Conservation (phyloP, 2,113 vertebrate genomes). For the Tragelaphus strepsiceros region DNA sequence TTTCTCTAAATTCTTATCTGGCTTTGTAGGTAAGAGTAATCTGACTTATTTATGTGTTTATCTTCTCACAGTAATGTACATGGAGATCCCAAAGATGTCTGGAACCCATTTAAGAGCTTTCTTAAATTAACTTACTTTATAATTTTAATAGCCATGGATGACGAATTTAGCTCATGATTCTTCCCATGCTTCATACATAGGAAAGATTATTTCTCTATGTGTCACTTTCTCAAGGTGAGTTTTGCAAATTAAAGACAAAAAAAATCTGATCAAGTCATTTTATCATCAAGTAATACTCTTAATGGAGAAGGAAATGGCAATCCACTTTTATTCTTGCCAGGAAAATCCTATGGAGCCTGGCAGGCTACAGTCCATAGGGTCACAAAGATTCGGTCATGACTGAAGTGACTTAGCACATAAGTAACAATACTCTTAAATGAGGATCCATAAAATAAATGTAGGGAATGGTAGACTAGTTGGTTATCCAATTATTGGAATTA, state of each 20-base stretch:
- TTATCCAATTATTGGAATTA: neutral
- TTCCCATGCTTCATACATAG: neutral
- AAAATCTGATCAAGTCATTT: neutral
- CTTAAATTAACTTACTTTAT: neutral
- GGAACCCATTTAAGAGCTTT: neutral
- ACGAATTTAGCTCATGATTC: neutral
- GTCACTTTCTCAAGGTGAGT: neutral
- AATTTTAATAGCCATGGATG: neutral
- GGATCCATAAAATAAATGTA: neutral
- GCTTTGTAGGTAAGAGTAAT: neutral
- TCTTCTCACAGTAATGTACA: neutral
- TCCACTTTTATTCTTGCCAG: neutral
- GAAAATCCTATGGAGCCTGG: neutral
- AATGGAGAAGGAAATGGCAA: neutral
- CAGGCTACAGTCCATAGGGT: neutral
- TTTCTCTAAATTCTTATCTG: slow-evolving; percentile 13
- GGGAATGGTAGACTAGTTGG: neutral
- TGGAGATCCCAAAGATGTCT: neutral
- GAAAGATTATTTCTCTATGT: neutral
- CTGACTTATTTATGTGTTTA: neutral
- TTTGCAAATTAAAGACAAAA: neutral
- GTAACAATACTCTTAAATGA: neutral
- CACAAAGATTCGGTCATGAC: neutral
- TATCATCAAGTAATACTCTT: neutral
- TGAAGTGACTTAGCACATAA: neutral